Evolutionary conservation across 2,888 invertebrate genomes (phyloP).

Genomic region (Chloromyia formosa): DNA sequence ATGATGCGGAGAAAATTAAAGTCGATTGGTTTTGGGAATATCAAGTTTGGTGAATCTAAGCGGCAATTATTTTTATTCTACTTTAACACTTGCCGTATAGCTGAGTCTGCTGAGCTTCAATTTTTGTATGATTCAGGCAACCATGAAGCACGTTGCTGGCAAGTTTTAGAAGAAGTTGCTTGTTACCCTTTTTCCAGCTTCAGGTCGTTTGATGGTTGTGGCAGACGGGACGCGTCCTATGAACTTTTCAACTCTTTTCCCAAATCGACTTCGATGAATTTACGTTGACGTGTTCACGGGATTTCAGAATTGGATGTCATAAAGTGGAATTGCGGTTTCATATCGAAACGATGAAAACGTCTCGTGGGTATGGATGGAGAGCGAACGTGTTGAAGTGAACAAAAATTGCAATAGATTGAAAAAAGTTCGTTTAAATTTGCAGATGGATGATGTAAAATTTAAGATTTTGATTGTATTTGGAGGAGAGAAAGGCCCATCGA

Average conservation of each 20-base stretch:
- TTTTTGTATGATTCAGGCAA: background rate
- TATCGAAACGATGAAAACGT: background rate
- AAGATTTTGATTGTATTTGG: too few species aligned
- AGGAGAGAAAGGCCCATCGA: too few species aligned
- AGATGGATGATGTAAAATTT: too few species aligned
- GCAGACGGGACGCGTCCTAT: too few species aligned
- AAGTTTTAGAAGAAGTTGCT: background rate
- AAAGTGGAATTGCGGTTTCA: slow-evolving; percentile 20
- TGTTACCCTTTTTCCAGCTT: slow-evolving; percentile 2
- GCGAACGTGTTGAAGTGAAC: too few species aligned
- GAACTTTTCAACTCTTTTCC: slow-evolving; percentile 20
- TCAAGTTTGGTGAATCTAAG: background rate
- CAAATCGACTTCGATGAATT: background rate
- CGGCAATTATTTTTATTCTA: background rate
- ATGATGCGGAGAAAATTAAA: slow-evolving; percentile 45
- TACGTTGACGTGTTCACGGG: slow-evolving; percentile 30
- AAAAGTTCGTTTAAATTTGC: too few species aligned
- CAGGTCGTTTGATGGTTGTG: background rate
- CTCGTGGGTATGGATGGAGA: background rate
- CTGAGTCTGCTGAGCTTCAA: background rate
- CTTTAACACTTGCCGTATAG: too few species aligned
- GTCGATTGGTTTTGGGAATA: slow-evolving; percentile 47
- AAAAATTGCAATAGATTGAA: too few species aligned
- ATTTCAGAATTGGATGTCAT: slow-evolving; percentile 33
- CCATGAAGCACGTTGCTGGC: background rate